Conservation (phyloP, 2,797 vertebrate genomes). For the Gymnoscopelus microlampas region DNA sequence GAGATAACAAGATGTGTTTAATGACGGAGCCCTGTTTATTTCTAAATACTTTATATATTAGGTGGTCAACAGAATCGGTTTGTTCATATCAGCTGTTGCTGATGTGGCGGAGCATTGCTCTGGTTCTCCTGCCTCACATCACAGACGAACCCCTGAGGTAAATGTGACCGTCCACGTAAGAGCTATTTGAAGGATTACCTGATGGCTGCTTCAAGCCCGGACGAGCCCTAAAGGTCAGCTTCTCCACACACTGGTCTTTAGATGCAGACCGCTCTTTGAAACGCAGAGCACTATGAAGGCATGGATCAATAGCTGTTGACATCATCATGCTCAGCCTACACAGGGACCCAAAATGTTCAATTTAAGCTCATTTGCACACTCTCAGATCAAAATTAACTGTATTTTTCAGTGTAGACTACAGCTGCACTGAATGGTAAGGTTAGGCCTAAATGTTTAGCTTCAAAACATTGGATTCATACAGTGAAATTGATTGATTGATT, state of each 20-base stretch:
- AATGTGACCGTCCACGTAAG: conserved; percentile 74
- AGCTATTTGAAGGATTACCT: conserved; percentile 79
- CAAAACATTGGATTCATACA: no score
- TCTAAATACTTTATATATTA: no score
- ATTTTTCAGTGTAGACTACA: no score
- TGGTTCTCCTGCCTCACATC: conserved; percentile 64
- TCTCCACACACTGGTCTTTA: conserved; percentile 63
- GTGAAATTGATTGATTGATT: no score
- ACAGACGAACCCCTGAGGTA: conserved; percentile 68
- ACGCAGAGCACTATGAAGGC: conserved; percentile 49
- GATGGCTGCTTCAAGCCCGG: conserved; percentile 61
- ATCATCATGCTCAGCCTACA: conserved; percentile 64
- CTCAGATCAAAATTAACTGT: no score
- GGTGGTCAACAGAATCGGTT: conserved; percentile 8
- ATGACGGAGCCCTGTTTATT: no score
- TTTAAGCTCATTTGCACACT: no score
- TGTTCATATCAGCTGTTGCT: conserved; percentile 27
- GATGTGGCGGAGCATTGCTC: conserved; percentile 29
- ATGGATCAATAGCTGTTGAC: conserved; percentile 73
- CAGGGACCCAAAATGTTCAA: neutral
- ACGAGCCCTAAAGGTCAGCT: conserved; percentile 76
- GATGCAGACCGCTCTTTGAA: conserved; percentile 77
- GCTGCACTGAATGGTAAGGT: no score
- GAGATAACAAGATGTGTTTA: no score
- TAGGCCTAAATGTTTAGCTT: no score